phyloP scores from a whole-genome alignment of 2,797 vertebrate species.

The Gobio occitaniae region DNA sequence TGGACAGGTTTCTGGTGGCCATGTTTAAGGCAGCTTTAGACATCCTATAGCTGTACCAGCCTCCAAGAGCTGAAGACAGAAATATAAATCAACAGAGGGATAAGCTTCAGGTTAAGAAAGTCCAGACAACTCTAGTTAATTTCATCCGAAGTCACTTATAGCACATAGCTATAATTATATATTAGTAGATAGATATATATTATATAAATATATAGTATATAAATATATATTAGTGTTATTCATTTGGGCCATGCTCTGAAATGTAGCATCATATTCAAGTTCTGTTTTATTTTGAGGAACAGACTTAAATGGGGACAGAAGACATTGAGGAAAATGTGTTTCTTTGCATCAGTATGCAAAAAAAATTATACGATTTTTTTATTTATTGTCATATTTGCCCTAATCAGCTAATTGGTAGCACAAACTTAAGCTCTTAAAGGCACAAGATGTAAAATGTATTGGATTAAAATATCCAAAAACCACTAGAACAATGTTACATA shows the following conservation, averaged over 20 bases:
- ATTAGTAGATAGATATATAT: no score
- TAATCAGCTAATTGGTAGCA: neutral
- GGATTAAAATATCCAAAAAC: no score
- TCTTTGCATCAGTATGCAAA: neutral
- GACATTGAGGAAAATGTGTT: neutral
- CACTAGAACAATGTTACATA: no score
- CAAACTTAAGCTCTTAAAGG: neutral
- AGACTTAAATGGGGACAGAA: neutral
- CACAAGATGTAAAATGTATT: no score
- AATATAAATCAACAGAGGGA: constrained; percentile 3
- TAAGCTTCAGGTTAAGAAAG: neutral
- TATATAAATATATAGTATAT: no score
- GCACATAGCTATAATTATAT: neutral
- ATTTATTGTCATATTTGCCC: no score
- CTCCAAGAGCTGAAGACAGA: constrained; percentile 68
- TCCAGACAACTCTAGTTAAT: neutral
- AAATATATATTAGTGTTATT: neutral
- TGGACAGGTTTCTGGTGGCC: constrained; percentile 78
- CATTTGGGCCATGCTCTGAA: neutral
- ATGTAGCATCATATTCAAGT: neutral
- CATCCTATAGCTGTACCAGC: constrained; percentile 78
- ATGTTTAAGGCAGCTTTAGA: constrained; percentile 81
- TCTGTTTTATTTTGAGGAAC: neutral
- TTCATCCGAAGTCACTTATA: neutral
- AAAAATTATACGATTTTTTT: no score